Conservation (phyloP, 2,113 vertebrate species). For the Orycteropus afer region DNA sequence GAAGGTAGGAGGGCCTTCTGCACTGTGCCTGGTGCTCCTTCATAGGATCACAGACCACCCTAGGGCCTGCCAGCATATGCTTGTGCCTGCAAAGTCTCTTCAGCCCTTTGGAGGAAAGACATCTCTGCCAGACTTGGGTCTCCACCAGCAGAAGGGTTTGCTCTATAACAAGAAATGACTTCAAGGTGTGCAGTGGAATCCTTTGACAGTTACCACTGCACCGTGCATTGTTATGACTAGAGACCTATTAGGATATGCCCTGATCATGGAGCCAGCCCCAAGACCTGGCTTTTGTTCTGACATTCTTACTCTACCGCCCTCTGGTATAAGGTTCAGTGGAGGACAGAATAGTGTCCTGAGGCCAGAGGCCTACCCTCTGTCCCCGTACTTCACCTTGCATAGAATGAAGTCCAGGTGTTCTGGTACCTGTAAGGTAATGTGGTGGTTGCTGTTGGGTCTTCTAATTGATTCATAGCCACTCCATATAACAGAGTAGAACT, state of each 20-base stretch:
- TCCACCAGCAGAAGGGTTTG: not conserved
- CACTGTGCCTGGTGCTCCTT: not conserved
- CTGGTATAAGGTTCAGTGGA: accelerated
- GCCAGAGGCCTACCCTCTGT: not conserved
- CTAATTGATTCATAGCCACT: not conserved
- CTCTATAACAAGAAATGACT: not conserved
- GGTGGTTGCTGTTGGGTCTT: not conserved
- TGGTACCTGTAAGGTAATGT: not conserved
- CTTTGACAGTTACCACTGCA: not conserved
- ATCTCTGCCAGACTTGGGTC: not conserved
- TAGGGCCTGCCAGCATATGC: not conserved
- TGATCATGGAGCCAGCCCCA: not conserved
- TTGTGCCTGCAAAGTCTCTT: too few relatives aligned
- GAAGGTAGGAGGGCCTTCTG: not conserved
- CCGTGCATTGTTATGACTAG: not conserved
- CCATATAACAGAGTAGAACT: not conserved
- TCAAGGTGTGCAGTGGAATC: not conserved
- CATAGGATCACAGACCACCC: not conserved
- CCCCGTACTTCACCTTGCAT: not conserved
- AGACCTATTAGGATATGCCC: not conserved
- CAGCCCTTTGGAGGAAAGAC: not conserved
- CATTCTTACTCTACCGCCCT: accelerated
- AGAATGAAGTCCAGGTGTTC: not conserved
- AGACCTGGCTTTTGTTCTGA: not conserved
- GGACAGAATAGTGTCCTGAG: not conserved